phyloP scores from a whole-genome alignment of 1,140 invertebrate species.

The Asbolus verrucosus region DNA sequence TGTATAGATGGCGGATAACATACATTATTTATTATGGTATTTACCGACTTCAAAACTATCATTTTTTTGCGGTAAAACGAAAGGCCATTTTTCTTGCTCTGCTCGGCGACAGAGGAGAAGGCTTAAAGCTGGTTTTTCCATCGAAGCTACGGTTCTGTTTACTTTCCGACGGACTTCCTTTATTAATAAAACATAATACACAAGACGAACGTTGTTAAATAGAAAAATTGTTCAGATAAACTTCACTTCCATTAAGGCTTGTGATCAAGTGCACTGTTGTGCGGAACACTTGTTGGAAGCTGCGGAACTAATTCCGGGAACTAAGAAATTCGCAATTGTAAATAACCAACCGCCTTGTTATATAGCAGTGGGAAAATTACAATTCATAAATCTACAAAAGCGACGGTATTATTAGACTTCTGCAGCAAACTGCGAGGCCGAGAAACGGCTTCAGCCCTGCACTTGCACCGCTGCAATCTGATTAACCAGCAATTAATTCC shows the following conservation, averaged over 20 bases:
- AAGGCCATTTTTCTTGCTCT: background rate
- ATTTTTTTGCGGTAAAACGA: background rate
- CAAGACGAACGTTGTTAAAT: too few relatives aligned
- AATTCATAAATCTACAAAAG: constrained; percentile 28
- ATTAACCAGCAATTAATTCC: constrained; percentile 33
- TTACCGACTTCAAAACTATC: background rate
- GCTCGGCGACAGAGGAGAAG: background rate
- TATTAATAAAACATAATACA: background rate
- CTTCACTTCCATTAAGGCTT: constrained; percentile 18
- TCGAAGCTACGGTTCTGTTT: background rate
- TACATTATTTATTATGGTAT: constrained; percentile 4
- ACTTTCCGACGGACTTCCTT: background rate
- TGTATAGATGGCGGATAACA: constrained; percentile 31
- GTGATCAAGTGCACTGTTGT: constrained; percentile 18
- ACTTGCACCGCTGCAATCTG: constrained; percentile 23
- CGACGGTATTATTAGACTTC: constrained; percentile 30
- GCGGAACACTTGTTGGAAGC: constrained; percentile 23
- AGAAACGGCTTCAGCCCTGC: constrained; percentile 13
- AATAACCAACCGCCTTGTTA: constrained; percentile 30
- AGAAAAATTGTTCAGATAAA: constrained; percentile 28
- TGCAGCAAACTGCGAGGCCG: constrained; percentile 10
- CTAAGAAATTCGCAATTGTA: constrained; percentile 25
- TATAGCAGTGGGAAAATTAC: constrained; percentile 32
- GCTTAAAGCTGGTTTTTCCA: background rate
- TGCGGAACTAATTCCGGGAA: constrained; percentile 28